Conservation (phyloP, 2,888 invertebrate species). For the Diadegma fenestrale region DNA sequence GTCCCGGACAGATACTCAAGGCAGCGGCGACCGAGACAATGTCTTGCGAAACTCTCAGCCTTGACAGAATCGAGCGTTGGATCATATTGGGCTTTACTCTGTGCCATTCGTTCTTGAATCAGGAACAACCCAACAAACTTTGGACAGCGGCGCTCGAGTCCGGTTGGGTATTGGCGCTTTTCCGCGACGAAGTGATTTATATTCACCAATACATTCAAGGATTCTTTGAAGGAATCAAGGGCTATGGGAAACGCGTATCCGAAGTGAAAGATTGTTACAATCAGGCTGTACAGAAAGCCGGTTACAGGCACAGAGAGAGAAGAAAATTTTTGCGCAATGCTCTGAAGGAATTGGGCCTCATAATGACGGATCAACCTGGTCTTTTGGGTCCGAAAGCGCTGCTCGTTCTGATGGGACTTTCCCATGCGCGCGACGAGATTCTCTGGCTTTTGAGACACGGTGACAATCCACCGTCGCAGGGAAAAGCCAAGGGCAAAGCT, state of each 20-base stretch:
- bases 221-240: slow-evolving; percentile 98
- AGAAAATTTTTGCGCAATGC: slow-evolving; percentile 98
- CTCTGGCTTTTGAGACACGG: slow-evolving; percentile 98
- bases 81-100: slow-evolving; percentile 97
- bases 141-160: slow-evolving; percentile 97
- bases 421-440: slow-evolving; percentile 98
- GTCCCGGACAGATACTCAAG: slow-evolving; percentile 97
- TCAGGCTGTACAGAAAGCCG: slow-evolving; percentile 95
- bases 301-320: slow-evolving; percentile 96
- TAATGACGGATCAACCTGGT: slow-evolving; percentile 99
- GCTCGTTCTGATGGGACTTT: slow-evolving; percentile 97
- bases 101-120: slow-evolving; percentile 94
- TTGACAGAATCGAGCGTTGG: slow-evolving; percentile 98
- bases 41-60: slow-evolving; percentile 98
- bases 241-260: slow-evolving; percentile 95
- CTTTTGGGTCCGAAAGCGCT: slow-evolving; percentile 98
- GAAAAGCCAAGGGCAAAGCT: slow-evolving; percentile 93
- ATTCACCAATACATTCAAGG: slow-evolving; percentile 97
- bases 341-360: slow-evolving; percentile 96
- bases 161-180: slow-evolving; percentile 97
- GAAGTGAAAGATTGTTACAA: slow-evolving; percentile 98
- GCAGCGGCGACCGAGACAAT: slow-evolving; percentile 98
- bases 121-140: slow-evolving; percentile 93
- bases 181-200: slow-evolving; percentile 98
- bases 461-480: slow-evolving; percentile 95